These are phyloP conservation scores for Echinometra lucunter DNA, from an alignment of 53 echinoderm and acorn worm species.

Conservation along the genomic window DNA sequence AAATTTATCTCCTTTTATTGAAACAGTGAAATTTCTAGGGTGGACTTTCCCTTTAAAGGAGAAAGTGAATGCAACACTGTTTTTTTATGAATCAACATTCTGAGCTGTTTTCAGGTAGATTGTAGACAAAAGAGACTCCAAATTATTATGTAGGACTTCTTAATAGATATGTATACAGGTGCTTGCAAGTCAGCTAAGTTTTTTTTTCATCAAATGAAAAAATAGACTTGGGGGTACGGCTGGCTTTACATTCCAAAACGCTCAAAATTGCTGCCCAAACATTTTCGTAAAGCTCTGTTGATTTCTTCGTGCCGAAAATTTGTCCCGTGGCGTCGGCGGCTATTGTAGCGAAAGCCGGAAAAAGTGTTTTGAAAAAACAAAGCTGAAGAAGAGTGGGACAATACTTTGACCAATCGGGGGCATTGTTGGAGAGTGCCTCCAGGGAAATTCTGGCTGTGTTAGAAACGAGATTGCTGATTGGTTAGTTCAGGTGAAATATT, in stretches of 20 bases:
- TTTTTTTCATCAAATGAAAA: constrained; percentile 45
- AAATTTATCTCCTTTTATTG: too few species aligned
- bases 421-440: constrained; percentile 19
- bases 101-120: background rate
- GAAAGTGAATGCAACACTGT: background rate
- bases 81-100: constrained; percentile 1
- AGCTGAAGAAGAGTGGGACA: background rate
- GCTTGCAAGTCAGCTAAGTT: constrained; percentile 16
- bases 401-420: background rate
- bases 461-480: constrained; percentile 24
- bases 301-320: constrained; percentile 29
- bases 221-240: constrained; percentile 42
- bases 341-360: constrained; percentile 39
- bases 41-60: too few species aligned
- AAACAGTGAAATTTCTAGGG: too few species aligned
- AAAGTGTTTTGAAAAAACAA: constrained; percentile 54
- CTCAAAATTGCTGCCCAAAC: constrained; percentile 61
- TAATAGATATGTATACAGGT: constrained; percentile 50
- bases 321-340: constrained; percentile 12
- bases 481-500: constrained; percentile 2
- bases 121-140: background rate
- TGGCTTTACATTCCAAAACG: constrained; percentile 55
- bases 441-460: background rate
- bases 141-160: constrained; percentile 11
- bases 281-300: constrained; percentile 56